Conservation (phyloP, 2,888 invertebrate species). For the Aspidiotus destructor region DNA sequence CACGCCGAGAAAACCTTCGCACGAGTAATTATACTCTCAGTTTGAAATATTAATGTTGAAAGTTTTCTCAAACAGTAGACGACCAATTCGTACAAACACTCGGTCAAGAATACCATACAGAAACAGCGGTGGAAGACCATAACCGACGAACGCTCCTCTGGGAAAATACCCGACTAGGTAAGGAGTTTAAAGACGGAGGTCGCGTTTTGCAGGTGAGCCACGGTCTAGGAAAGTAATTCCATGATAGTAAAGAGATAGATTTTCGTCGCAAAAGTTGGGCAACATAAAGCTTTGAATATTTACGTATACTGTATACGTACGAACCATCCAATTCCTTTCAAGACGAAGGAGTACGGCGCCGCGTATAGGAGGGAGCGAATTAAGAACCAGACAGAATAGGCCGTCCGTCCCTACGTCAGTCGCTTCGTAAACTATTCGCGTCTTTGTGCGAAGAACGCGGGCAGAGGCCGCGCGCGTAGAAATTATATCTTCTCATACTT, state of each 20-base stretch:
- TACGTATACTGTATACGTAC: no score
- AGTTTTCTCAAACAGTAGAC: no score
- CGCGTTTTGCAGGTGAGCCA: slow-evolving; percentile 22
- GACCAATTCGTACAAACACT: no score
- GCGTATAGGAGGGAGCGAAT: slow-evolving; percentile 8
- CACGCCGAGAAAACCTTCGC: no score
- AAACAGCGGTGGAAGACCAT: slow-evolving; percentile 2
- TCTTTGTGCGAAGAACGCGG: slow-evolving; percentile 16
- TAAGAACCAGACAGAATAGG: slow-evolving; percentile 19
- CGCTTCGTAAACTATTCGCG: slow-evolving; percentile 20
- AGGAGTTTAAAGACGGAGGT: slow-evolving; percentile 20
- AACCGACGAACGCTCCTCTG: slow-evolving; percentile 20
- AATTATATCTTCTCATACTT: slow-evolving; percentile 20
- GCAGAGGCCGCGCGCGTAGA: slow-evolving; percentile 15
- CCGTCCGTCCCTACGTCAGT: background rate
- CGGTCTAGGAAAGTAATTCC: slow-evolving; percentile 17
- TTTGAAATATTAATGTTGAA: no score
- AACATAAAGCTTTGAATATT: no score
- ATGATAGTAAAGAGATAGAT: slow-evolving; percentile 19
- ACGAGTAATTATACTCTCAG: no score
- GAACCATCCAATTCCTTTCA: background rate
- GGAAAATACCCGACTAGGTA: slow-evolving; percentile 23
- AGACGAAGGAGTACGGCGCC: background rate
- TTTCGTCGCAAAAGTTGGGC: slow-evolving; percentile 4
- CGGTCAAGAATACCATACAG: no score